Percentiles rank a stretch among this genome's conserved stretches.
These are phyloP conservation scores for Stichodactyla helianthus DNA, from an alignment of 64 coral and sea anemone species.

Conservation along the genomic window DNA sequence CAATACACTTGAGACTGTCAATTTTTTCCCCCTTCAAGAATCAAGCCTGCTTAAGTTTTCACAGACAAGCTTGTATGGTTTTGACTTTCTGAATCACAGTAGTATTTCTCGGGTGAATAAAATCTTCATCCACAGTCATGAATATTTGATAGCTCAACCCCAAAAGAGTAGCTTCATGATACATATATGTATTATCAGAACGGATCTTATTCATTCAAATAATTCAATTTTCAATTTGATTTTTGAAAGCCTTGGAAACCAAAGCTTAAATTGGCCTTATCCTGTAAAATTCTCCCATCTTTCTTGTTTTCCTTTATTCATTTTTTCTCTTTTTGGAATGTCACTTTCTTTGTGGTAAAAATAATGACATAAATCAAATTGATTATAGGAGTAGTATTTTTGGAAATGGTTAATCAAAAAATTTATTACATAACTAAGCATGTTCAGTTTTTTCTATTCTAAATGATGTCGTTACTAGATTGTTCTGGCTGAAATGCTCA, in stretches of 20 bases:
- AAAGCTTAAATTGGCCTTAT: background rate
- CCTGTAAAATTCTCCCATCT: background rate
- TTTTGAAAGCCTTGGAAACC: background rate
- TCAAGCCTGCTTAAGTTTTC: background rate
- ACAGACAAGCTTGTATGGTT: background rate
- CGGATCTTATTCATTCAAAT: background rate
- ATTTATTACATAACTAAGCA: background rate
- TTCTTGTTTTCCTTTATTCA: too few relatives aligned
- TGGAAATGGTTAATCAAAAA: constrained; percentile 1
- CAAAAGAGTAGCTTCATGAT: background rate
- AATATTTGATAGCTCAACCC: background rate
- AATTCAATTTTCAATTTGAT: background rate
- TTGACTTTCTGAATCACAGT: background rate
- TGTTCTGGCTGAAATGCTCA: background rate
- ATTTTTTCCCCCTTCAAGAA: background rate
- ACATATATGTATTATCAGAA: background rate
- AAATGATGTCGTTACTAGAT: background rate
- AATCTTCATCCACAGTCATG: background rate
- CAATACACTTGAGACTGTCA: background rate
- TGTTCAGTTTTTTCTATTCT: background rate
- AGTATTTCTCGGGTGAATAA: background rate
- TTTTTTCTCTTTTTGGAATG: background rate
- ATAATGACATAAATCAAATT: background rate
- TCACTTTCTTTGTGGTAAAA: background rate
- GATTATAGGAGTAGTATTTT: background rate